Conservation (phyloP, 2,888 invertebrate genomes). For the Syrphus vitripennis region DNA sequence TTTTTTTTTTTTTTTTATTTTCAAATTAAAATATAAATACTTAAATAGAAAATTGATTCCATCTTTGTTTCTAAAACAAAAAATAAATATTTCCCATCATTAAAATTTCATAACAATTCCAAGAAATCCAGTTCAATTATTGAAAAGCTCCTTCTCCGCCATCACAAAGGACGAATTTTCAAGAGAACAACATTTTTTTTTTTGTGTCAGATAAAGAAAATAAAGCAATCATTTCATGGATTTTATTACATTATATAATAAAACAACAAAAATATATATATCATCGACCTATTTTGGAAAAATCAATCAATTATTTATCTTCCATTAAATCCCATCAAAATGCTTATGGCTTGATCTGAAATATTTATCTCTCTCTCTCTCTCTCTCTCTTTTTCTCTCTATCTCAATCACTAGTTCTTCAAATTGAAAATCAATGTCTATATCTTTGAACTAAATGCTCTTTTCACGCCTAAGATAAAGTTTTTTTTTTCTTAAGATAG, state of each 20-base stretch:
- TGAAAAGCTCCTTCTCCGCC: no score
- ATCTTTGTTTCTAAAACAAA: no score
- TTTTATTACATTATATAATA: not conserved
- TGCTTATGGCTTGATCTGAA: not conserved
- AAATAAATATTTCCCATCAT: not conserved
- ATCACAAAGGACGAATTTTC: not conserved
- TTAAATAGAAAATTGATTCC: not conserved
- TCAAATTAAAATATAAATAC: not conserved
- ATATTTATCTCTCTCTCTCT: rapidly evolving
- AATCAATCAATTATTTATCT: conserved; percentile 5
- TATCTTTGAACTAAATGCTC: not conserved
- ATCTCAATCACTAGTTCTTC: not conserved
- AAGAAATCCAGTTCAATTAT: not conserved
- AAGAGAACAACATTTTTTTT: not conserved
- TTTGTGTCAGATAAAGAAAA: not conserved
- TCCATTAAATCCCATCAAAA: not conserved
- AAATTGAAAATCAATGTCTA: conserved; percentile 1
- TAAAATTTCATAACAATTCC: not conserved
- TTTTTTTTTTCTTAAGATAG: not conserved
- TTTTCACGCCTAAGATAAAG: not conserved
- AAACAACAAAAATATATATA: not conserved
- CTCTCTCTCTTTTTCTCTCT: not conserved
- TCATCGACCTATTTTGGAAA: not conserved
- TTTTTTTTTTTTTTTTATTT: not conserved
- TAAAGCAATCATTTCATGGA: conserved; percentile 2